Evolutionary conservation across 2,888 invertebrate species (phyloP), one percentile per base, ranked within the genome.

Genomic region (Sinotaia quadrata): DNA sequence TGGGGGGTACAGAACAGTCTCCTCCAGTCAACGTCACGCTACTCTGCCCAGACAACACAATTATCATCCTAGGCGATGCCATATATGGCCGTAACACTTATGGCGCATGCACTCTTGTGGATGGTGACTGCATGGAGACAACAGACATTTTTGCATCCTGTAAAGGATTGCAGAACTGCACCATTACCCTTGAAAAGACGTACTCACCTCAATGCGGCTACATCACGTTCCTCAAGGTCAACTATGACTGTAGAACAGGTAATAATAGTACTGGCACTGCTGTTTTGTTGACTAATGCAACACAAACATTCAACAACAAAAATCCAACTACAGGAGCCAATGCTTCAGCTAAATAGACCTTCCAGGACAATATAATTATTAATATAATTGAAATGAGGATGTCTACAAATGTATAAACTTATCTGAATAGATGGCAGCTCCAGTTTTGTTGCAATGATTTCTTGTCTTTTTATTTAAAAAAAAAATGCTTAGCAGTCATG

Each of bases 191-290:
- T 27, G 54, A 41, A 21, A 62, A 62, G 65, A 69, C 71, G 3
- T 75, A 67, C 54, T 68, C 71, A 7, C 57, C 68, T 12, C 61
- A 31, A 34, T 75, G 75, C 47, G 75, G 71, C 12, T 73, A 71
- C 54, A 61, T 68, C 47, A 68, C 75, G 8, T 58, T 71, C 49
- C 59, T 73, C 59, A 57, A 49, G 21, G 61, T 75, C 47, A 52
- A 34, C 33, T 75, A 69, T 44, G 68, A 66, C 60, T 75, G 71
- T 24, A 47, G 54, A 34, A 21, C 36, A 59, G 68, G 71, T 68
- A 31, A 65, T n/a, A n/a, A n/a, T n/a, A n/a, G n/a, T n/a, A n/a
- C n/a, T n/a, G n/a, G n/a, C n/a, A n/a, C n/a, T n/a, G n/a, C n/a
- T n/a, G n/a, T n/a, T n/a, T n/a, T n/a, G n/a, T n/a, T n/a, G n/a